Percentiles rank a stretch among this genome's conserved stretches.
Evolutionary conservation across 2,797 vertebrate species (phyloP).

Genomic region (Leptoclinus maculatus): DNA sequence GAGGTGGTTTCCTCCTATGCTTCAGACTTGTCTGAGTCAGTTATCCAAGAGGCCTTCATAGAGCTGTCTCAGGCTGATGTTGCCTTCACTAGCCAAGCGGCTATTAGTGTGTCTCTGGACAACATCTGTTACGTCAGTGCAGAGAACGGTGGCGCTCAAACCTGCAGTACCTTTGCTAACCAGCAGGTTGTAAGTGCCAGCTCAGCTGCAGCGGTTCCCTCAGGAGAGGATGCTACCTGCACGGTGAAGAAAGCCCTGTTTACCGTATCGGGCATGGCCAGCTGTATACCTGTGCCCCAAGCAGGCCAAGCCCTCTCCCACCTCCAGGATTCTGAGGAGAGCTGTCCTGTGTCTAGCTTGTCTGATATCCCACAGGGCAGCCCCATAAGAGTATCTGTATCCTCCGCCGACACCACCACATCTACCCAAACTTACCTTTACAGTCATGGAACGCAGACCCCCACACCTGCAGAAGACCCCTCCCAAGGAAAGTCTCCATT

Average conservation of each 20-base stretch:
- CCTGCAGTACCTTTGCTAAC: slow-evolving; percentile 81
- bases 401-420: slow-evolving; percentile 57
- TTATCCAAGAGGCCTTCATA: slow-evolving; percentile 98
- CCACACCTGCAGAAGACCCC: slow-evolving; percentile 58
- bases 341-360: slow-evolving; percentile 64
- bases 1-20: slow-evolving; percentile 94
- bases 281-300: slow-evolving; percentile 93
- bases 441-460: slow-evolving; percentile 57
- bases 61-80: slow-evolving; percentile 95
- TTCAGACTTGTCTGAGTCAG: slow-evolving; percentile 95
- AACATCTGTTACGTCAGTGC: slow-evolving; percentile 90
- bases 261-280: slow-evolving; percentile 94
- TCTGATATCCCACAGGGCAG: slow-evolving; percentile 62
- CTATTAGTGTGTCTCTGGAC: slow-evolving; percentile 94
- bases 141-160: slow-evolving; percentile 84
- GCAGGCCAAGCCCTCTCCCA: slow-evolving; percentile 91
- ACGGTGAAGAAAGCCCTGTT: slow-evolving; percentile 94
- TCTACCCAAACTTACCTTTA: slow-evolving; percentile 58
- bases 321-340: slow-evolving; percentile 79
- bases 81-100: slow-evolving; percentile 93
- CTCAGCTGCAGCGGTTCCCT: slow-evolving; percentile 61
- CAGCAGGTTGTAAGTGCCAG: slow-evolving; percentile 70
- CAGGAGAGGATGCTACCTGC: slow-evolving; percentile 83
- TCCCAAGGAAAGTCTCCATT: slow-evolving; percentile 70
- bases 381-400: slow-evolving; percentile 58